Base-by-base conservation (phyloP, 2,113 vertebrate species). In the Cyanoramphus novaezelandiae region DNA sequence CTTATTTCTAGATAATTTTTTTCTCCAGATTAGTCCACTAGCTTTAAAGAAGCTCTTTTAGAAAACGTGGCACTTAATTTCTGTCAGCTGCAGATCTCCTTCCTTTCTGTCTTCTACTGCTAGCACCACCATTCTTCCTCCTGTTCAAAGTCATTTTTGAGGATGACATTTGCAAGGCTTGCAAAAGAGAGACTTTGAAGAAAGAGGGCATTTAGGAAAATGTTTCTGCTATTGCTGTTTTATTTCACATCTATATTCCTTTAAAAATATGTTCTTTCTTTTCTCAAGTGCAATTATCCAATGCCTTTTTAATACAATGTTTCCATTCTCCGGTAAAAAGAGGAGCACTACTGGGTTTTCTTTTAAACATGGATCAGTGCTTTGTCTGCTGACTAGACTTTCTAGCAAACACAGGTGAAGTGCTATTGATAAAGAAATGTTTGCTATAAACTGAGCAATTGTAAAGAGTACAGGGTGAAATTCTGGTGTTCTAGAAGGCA, bases 71-170 rank as follows among this genome's bases (percentile, higher is more conserved):
- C 19, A 11, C 27, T 80, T 62, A 27, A 29, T 53, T n/a, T 68
- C 27, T 82, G 23, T 81, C 47, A 71, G 5, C 50, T 89, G 52
- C 43, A 55, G 29, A 84, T 82, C 25, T 91, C 20, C 15, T 69
- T 52, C 20, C 50, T 60, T 89, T 91, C 55, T 87, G 33, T 67
- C 28, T 86, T 64, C 19, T 71, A 2, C 37, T 29, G 5, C 53
- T 70, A 13, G 53, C 39, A 57, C 47, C 55, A 70, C 44, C 28
- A 43, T 33, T 57, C 3, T 63, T 87, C 21, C 11, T 90, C 31
- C 44, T 88, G 24, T 92, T 94, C 41, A 92, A 70, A 93, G 41
- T 27, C 31, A 46, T 85, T 92, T 93, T 81, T 90, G 46, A 65
- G 68, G 64, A 46, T 86, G 68, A 29, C 8, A 43, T 88, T 92